A percentile compares a stretch with the other conserved stretches of the same genome.
These are phyloP conservation scores for Euura lappo DNA, from an alignment of 1,140 invertebrate genomes.

Conservation along the genomic window DNA sequence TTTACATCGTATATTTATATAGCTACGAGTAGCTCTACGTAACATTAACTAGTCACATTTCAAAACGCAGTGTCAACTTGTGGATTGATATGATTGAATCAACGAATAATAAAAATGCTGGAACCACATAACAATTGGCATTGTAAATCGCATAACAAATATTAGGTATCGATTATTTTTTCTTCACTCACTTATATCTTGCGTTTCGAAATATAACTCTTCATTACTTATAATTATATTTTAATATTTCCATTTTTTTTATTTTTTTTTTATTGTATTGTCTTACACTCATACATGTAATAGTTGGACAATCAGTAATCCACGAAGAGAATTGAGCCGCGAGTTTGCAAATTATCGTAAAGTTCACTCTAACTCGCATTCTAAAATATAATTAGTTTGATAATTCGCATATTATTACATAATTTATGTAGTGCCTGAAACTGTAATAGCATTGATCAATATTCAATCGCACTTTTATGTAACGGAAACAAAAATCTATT, in stretches of 20 bases:
- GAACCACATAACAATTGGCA: background rate
- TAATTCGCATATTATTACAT: too few species aligned
- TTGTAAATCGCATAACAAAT: background rate
- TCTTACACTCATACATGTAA: background rate
- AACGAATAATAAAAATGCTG: background rate
- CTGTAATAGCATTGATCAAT: too few species aligned
- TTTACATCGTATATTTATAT: conserved; percentile 37
- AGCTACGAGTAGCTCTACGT: conserved; percentile 27
- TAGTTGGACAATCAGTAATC: background rate
- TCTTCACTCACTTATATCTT: background rate
- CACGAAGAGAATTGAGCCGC: background rate
- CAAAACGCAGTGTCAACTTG: conserved; percentile 14
- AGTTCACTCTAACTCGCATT: background rate
- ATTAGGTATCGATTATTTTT: too few species aligned
- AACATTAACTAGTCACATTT: conserved; percentile 34
- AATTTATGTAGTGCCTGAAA: too few species aligned
- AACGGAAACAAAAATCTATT: background rate
- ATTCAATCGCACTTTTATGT: background rate
- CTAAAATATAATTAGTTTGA: background rate
- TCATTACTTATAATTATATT: background rate
- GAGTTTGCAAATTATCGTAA: background rate
- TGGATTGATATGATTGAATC: background rate
- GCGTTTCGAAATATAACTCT: background rate
- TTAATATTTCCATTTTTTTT: background rate
- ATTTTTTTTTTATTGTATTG: background rate